phyloP scores from a whole-genome alignment of 53 echinoderm and acorn worm genomes.

The Holothuria scabra region DNA sequence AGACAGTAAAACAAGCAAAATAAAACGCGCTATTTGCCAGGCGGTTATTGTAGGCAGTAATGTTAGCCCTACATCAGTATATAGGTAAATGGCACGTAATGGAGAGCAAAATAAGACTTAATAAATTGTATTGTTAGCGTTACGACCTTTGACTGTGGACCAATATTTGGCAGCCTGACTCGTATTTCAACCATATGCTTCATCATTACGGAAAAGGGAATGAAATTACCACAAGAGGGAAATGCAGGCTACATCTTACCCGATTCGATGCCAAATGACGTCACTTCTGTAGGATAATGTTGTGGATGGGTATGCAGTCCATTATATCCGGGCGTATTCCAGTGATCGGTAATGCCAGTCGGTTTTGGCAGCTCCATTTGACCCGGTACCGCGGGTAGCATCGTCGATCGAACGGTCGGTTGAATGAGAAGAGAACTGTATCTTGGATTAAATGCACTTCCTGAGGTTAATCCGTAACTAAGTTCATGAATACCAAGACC shows the following conservation, averaged over 20 bases:
- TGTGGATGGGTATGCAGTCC: conserved; percentile 53
- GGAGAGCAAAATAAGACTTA: no score
- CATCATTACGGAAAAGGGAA: no score
- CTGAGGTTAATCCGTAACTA: conserved; percentile 76
- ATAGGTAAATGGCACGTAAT: no score
- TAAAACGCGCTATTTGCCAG: no score
- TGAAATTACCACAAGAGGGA: no score
- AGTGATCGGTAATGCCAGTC: conserved; percentile 51
- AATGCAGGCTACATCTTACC: conserved; percentile 40
- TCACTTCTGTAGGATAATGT: conserved; percentile 59
- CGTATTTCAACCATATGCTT: no score
- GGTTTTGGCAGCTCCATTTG: conserved; percentile 85
- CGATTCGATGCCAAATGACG: conserved; percentile 72
- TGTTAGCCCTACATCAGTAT: no score
- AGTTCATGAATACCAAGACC: conserved; percentile 75
- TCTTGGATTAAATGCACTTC: conserved; percentile 89
- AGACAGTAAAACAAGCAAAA: no score
- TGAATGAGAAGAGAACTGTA: conserved; percentile 95
- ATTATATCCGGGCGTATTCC: conserved; percentile 65
- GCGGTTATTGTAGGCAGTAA: no score
- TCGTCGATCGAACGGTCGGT: conserved; percentile 77
- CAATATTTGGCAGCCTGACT: no score
- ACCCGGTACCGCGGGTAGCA: conserved; percentile 76
- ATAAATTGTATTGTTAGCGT: no score
- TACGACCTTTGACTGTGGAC: no score